These are phyloP conservation scores for Allophyes oxyacanthae DNA, from an alignment of 2,888 invertebrate genomes.

Conservation along the genomic window DNA sequence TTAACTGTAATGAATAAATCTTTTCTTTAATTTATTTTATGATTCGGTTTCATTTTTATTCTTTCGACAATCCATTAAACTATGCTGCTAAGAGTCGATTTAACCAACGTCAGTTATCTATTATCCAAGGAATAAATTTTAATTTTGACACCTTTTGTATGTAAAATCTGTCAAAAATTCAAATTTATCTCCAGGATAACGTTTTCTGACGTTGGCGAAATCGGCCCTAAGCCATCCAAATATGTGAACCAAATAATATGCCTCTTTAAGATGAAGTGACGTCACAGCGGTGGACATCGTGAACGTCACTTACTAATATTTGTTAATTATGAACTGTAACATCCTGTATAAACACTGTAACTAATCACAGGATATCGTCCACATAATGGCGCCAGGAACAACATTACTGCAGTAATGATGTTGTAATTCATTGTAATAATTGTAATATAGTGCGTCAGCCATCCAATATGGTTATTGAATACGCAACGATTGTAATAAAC, in stretches of 20 bases:
- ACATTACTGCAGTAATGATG: constrained; percentile 61
- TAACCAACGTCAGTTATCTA: too few species aligned
- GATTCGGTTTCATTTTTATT: constrained; percentile 36
- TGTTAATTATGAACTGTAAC: constrained; percentile 31
- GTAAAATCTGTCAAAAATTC: too few species aligned
- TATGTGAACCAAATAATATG: constrained; percentile 3
- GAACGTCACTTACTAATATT: constrained; percentile 15
- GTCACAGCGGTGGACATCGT: constrained; percentile 25
- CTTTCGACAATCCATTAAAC: constrained; percentile 28
- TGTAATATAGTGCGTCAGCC: constrained; percentile 35
- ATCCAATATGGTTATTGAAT: constrained; percentile 35
- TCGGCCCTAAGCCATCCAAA: too few species aligned
- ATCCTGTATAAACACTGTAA: constrained; percentile 51
- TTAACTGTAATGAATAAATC: constrained; percentile 35
- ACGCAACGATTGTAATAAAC: constrained; percentile 20
- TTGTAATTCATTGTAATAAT: constrained; percentile 64
- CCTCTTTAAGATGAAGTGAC: constrained; percentile 21
- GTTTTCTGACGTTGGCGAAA: too few species aligned
- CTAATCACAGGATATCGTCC: constrained; percentile 49
- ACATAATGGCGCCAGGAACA: constrained; percentile 56
- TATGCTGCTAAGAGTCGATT: constrained; percentile 38
- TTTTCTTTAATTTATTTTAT: constrained; percentile 37
- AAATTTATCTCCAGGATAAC: too few species aligned
- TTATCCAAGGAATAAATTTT: too few species aligned
- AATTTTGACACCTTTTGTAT: too few species aligned